A percentile compares a stretch with the other conserved stretches of the same genome.
Evolutionary conservation across 2,113 vertebrate species (phyloP).

Genomic region (Catharus fuscescens): DNA sequence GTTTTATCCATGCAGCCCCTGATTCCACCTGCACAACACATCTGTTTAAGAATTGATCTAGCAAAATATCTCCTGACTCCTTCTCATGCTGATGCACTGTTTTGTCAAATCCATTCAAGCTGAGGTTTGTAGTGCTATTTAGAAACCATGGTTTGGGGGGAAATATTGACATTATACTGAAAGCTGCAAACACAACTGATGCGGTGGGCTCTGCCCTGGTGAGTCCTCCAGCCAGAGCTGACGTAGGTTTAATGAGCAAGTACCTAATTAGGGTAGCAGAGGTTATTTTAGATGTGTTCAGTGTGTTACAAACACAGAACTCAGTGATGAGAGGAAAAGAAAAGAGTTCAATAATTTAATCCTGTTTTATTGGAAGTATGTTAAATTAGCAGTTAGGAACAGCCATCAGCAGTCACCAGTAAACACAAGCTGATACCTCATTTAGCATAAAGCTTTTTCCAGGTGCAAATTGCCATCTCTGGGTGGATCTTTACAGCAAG

Average conservation of each 20-base stretch:
- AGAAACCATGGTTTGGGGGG: neutral
- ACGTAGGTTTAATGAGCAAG: neutral
- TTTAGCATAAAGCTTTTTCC: neutral
- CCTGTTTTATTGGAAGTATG: neutral
- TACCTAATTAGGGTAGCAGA: neutral
- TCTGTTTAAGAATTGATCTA: neutral
- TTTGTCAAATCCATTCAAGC: neutral
- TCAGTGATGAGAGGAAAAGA: neutral
- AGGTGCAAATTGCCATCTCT: neutral
- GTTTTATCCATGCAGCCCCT: neutral
- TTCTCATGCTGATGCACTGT: neutral
- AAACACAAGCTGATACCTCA: neutral
- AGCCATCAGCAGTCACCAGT: neutral
- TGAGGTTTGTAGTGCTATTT: neutral
- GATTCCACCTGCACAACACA: neutral
- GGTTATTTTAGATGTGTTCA: neutral
- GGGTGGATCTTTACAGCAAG: neutral
- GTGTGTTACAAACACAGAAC: neutral
- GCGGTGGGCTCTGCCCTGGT: neutral
- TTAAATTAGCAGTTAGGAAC: neutral
- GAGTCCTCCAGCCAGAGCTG: neutral
- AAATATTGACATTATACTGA: constrained; percentile 10
- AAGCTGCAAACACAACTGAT: neutral
- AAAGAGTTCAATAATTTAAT: neutral
- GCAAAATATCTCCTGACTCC: neutral